A percentile compares a stretch with the other conserved stretches of the same genome.
Conservation (phyloP, 2,113 vertebrate genomes). For the Agelaius tricolor region DNA sequence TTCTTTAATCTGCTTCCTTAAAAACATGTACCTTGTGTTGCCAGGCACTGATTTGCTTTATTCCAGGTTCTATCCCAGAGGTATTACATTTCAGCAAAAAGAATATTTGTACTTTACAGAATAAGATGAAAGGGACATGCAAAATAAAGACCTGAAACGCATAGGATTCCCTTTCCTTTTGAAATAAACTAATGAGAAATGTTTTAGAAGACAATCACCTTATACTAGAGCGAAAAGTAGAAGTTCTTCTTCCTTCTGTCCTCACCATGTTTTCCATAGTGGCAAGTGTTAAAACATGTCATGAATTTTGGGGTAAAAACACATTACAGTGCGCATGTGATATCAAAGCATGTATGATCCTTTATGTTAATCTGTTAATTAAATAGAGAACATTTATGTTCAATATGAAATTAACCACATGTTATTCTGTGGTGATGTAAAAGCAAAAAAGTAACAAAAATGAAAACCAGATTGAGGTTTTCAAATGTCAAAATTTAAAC, state of each 20-base stretch:
- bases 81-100: background rate
- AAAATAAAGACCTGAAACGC: background rate
- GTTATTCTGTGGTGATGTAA: background rate
- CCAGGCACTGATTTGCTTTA: background rate
- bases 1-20: background rate
- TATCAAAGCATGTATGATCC: background rate
- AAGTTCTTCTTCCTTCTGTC: background rate
- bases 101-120: background rate
- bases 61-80: background rate
- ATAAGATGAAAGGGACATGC: background rate
- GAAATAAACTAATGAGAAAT: background rate
- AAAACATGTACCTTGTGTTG: background rate
- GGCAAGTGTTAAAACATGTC: background rate
- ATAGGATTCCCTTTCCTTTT: background rate
- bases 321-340: background rate
- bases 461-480: background rate
- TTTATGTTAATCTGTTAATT: background rate
- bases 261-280: background rate
- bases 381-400: background rate
- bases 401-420: background rate
- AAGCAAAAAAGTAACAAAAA: background rate
- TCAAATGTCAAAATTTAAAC: background rate
- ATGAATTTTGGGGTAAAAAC: constrained; percentile 9
- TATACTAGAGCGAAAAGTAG: background rate
- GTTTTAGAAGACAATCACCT: background rate